Conservation (phyloP, 2,113 vertebrate genomes). For the Falcunculus frontatus region DNA sequence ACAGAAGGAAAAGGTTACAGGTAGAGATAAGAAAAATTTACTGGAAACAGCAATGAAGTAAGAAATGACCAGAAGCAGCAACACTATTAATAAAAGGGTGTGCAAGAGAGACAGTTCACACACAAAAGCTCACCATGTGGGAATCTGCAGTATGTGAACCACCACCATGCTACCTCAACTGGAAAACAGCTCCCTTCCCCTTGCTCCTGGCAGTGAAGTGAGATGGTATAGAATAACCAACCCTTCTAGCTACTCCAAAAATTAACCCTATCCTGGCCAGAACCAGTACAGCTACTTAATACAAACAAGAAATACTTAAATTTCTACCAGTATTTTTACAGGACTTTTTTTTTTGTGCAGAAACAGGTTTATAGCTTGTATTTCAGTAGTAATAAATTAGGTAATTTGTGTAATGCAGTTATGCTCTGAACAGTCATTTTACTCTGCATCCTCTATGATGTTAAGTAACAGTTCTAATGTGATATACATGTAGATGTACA, state of each 20-base stretch:
- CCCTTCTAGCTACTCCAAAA: neutral
- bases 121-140: neutral
- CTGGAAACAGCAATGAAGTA: neutral
- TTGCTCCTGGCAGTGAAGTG: neutral
- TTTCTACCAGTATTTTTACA: neutral
- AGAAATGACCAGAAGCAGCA: neutral
- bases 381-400: neutral
- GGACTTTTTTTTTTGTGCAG: neutral
- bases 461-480: neutral
- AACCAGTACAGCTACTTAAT: neutral
- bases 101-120: neutral
- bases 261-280: neutral
- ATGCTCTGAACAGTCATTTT: neutral
- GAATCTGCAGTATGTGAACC: neutral
- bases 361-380: neutral
- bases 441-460: neutral
- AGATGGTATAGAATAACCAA: neutral
- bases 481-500: neutral
- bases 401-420: neutral
- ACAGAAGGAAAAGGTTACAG: neutral
- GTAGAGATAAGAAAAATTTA: neutral
- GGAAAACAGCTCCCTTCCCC: neutral
- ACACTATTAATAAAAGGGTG: neutral
- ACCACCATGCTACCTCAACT: fast-evolving
- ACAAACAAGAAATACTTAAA: neutral